These are phyloP conservation scores for Camelus dromedarius DNA, from an alignment of 2,113 vertebrate genomes.

Conservation along the genomic window DNA sequence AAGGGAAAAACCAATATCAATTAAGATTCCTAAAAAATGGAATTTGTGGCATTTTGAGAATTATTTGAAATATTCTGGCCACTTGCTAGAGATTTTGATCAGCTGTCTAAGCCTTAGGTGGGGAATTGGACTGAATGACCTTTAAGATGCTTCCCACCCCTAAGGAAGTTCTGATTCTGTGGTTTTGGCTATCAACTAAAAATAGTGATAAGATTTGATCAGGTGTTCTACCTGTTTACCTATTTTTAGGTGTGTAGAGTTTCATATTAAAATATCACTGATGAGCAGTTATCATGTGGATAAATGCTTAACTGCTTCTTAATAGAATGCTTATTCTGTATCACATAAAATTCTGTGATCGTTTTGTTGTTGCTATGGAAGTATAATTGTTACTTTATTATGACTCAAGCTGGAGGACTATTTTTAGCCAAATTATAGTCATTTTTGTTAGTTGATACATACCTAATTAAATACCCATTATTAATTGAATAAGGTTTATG, in stretches of 20 bases:
- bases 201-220: not conserved
- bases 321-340: not conserved
- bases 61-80: slow-evolving; percentile 10
- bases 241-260: slow-evolving; percentile 28
- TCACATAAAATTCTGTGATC: not conserved
- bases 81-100: slow-evolving; percentile 28
- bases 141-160: not conserved
- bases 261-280: slow-evolving; percentile 17
- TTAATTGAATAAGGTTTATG: slow-evolving; percentile 48
- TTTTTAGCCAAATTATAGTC: slow-evolving; percentile 68
- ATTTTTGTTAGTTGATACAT: slow-evolving; percentile 63
- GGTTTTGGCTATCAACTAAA: slow-evolving; percentile 9
- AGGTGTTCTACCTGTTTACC: not conserved
- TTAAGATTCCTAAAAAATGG: not conserved
- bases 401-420: slow-evolving; percentile 36
- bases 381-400: slow-evolving; percentile 52
- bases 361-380: slow-evolving; percentile 54
- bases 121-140: not conserved
- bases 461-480: slow-evolving; percentile 62
- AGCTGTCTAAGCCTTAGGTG: not conserved
- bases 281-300: slow-evolving; percentile 19
- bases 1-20: not conserved
- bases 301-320: slow-evolving; percentile 5
- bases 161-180: slow-evolving; percentile 10
- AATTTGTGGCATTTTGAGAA: slow-evolving; percentile 35